A percentile compares a stretch with the other conserved stretches of the same genome.
These are phyloP conservation scores for Amiota mariae DNA, from an alignment of 2,888 invertebrate species.

Conservation along the genomic window DNA sequence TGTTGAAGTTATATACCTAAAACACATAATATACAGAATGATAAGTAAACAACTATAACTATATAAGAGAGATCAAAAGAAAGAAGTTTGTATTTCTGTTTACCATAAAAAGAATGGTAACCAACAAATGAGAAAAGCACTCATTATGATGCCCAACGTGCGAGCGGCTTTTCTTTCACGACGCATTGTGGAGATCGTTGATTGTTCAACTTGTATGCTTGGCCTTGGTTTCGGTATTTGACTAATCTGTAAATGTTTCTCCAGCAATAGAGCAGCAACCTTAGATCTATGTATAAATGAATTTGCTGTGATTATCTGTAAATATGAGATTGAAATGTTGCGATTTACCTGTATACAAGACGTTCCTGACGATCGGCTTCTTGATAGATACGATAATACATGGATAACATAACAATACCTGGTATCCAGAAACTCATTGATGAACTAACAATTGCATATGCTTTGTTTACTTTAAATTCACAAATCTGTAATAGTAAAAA, in stretches of 20 bases:
- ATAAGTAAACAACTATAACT: background rate
- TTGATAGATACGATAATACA: constrained; percentile 91
- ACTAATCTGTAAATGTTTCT: constrained; percentile 92
- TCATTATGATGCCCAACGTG: constrained; percentile 96
- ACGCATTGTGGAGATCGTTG: constrained; percentile 90
- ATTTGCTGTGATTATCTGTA: background rate
- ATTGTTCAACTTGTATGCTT: constrained; percentile 82
- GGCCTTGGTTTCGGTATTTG: constrained; percentile 85
- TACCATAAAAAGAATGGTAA: constrained; percentile 96
- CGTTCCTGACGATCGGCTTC: constrained; percentile 89
- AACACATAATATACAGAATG: background rate
- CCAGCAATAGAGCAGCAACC: constrained; percentile 88
- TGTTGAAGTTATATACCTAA: constrained; percentile 88
- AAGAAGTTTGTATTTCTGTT: constrained; percentile 57
- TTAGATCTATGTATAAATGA: constrained; percentile 83
- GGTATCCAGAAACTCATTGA: constrained; percentile 96
- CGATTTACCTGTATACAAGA: constrained; percentile 84
- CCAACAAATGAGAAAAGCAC: constrained; percentile 95
- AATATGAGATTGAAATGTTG: background rate
- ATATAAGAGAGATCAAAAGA: background rate
- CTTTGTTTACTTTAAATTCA: constrained; percentile 88
- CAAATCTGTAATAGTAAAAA: constrained; percentile 74
- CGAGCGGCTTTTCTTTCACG: constrained; percentile 92
- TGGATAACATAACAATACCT: constrained; percentile 92
- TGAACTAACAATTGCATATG: constrained; percentile 90